These are phyloP conservation scores for fruit fly (Drosophila melanogaster) DNA, from an alignment of 1,140 invertebrate species.

Conservation along the genomic window Release_6_plus_ISO1_MT NT_033779.5:16621501-16622000, in stretches of 20 bases:
- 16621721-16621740: constrained; percentile 51
- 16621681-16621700: constrained; percentile 10
- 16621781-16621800: constrained; percentile 5
- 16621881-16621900: constrained; percentile 19
- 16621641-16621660: neutral
- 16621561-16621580: neutral
- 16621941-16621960: constrained; percentile 77
- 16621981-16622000: constrained; percentile 32
- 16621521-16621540: no score
- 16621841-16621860: constrained; percentile 24
- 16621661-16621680: constrained; percentile 33
- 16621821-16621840: constrained; percentile 65
- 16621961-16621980: constrained; percentile 43
- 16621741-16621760: constrained; percentile 49
- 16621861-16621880: constrained; percentile 37
- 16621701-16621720: neutral
- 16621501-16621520: no score
- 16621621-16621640: neutral
- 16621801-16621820: constrained; percentile 65
- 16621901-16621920: constrained; percentile 14
- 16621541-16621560: no score
- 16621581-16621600: neutral
- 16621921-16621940: constrained; percentile 73
- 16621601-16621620: neutral
- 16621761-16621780: constrained; percentile 12